A percentile compares a stretch with the other conserved stretches of the same genome.
phyloP scores from a whole-genome alignment of 2,113 vertebrate genomes.

The Gracilinanus agilis region DNA sequence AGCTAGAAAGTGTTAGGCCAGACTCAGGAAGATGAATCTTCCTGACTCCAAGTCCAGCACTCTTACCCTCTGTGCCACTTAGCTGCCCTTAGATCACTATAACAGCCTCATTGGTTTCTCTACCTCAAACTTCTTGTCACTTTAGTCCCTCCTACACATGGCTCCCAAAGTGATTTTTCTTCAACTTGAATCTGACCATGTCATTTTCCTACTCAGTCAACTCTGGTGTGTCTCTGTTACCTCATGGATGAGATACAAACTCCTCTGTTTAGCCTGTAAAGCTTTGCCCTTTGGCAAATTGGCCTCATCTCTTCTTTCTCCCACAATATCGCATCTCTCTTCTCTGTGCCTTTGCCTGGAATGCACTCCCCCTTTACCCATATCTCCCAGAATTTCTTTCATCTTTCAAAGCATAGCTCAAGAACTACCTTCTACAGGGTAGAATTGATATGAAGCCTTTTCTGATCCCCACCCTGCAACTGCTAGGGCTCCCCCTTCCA shows the following conservation, averaged over 20 bases:
- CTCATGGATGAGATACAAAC: not conserved
- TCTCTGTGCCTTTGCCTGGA: not conserved
- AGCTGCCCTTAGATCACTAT: too few species aligned
- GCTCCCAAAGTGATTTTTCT: too few species aligned
- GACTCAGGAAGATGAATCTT: too few species aligned
- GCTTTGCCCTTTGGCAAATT: not conserved
- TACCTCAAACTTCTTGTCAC: too few species aligned
- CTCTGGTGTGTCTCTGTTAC: too few species aligned
- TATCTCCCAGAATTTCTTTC: conserved; percentile 23
- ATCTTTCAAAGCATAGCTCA: conserved; percentile 23
- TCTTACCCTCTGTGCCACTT: too few species aligned
- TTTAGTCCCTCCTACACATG: too few species aligned
- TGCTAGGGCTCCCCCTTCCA: not conserved
- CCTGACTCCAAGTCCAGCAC: too few species aligned
- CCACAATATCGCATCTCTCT: not conserved
- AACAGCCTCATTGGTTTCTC: too few species aligned
- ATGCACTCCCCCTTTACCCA: not conserved
- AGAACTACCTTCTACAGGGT: conserved; percentile 9
- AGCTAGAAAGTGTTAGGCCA: too few species aligned
- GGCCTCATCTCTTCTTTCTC: not conserved
- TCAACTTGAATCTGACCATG: too few species aligned
- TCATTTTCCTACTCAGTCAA: too few species aligned
- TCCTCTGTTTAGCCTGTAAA: not conserved
- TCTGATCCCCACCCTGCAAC: conserved; percentile 37
- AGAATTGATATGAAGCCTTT: not conserved